phyloP scores from a whole-genome alignment of 1,140 invertebrate species.

The Lordiphosa collinella region DNA sequence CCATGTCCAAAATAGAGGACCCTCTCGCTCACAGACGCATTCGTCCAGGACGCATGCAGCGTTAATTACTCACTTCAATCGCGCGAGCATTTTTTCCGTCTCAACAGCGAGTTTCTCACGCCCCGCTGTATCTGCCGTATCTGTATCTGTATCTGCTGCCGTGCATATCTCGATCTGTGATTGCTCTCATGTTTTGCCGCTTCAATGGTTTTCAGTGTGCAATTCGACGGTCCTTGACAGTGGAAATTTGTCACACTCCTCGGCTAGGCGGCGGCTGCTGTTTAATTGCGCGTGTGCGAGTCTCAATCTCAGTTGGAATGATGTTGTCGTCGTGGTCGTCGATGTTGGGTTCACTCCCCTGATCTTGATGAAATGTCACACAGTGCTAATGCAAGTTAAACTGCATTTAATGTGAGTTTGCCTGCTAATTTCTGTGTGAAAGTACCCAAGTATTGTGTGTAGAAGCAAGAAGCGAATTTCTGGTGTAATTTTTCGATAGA shows the following conservation, averaged over 20 bases:
- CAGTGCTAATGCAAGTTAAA: conserved; percentile 71
- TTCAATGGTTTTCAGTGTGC: conserved; percentile 46
- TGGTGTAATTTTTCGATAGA: conserved; percentile 28
- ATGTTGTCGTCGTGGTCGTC: conserved; percentile 15
- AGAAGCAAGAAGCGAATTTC: conserved; percentile 17
- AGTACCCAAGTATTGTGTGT: conserved; percentile 7
- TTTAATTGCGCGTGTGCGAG: conserved; percentile 70
- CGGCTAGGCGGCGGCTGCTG: conserved; percentile 22
- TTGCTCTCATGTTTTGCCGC: conserved; percentile 75
- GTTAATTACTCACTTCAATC: conserved; percentile 73
- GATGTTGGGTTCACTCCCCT: conserved; percentile 1
- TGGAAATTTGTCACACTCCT: conserved; percentile 65
- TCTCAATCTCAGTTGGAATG: conserved; percentile 47
- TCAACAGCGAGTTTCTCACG: conserved; percentile 48
- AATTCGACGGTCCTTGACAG: conserved; percentile 36
- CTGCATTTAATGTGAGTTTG: conserved; percentile 55
- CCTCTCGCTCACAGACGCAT: conserved; percentile 44
- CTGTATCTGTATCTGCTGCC: conserved; percentile 38
- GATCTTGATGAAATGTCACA: conserved; percentile 73
- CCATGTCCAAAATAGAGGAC: conserved; percentile 32
- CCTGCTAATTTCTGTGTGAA: conserved; percentile 67
- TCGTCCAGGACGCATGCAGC: conserved; percentile 59
- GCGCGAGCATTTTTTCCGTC: conserved; percentile 25
- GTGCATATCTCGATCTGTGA: conserved; percentile 69
- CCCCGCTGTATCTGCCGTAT: conserved; percentile 51